Evolutionary conservation across 2,797 vertebrate species (phyloP), one percentile per base, ranked within the genome.

Genomic region (Paguma larvata): DNA sequence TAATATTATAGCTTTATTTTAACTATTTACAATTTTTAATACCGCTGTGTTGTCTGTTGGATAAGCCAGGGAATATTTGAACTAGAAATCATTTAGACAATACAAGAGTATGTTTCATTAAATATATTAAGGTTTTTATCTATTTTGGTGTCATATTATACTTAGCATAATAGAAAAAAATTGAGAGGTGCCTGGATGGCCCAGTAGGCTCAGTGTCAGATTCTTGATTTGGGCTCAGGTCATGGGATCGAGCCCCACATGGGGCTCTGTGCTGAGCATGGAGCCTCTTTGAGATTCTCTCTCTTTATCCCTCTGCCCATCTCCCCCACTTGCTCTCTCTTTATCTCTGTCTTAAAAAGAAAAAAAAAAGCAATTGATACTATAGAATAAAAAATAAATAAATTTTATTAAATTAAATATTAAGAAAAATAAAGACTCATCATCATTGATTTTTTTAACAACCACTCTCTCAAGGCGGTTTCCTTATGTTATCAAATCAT

Each of bases 381-480:
- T 92, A 0, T 46, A 67, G 14, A 91, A 51, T 83, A 65, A 94
- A 91, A 92, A 56, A 32, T 77, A 12, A 48, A 68, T 48, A 70
- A 67, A 63, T 53, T 73, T 62, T 68, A 72, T 88, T 84, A 94
- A 90, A 11, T 94, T 56, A 86, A 53, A 92, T 56, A 84, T 67
- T 90, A 91, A 88, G 56, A 79, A 91, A 96, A 93, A 79, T 87
- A 11, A 95, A 67, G 56, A 84, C 2, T 83, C n/a, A 93, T 72
- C 27, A 90, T 79, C 30, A 95, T 80, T 82, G 72, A 93, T 79
- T 65, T 84, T 88, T 79, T 86, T 77, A 87, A 51, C 5, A 65
- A 72, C 6, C 0, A 44, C 14, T 44, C 51, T 67, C 83, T 87
- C 41, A 87, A 38, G 3, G 11, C 4, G 90, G 2, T 62, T 87